Evolutionary conservation across 2,888 invertebrate species (phyloP).

Genomic region (Colletes collaris): DNA sequence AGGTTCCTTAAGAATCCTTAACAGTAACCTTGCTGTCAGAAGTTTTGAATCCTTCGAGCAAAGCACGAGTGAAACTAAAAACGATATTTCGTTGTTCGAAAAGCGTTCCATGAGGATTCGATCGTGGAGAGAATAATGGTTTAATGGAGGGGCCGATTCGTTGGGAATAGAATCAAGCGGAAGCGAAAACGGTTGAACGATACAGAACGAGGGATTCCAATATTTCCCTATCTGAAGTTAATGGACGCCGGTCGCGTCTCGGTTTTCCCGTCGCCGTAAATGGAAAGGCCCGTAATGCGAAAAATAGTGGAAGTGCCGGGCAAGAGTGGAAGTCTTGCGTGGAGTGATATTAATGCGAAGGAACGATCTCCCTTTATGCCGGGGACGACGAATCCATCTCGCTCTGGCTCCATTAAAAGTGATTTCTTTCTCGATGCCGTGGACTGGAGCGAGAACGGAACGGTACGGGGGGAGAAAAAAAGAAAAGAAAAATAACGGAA

Average conservation of each 20-base stretch:
- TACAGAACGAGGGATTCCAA: constrained; percentile 56
- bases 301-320: constrained; percentile 58
- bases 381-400: constrained; percentile 45
- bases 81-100: constrained; percentile 1
- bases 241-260: constrained; percentile 59
- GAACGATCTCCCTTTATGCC: constrained; percentile 64
- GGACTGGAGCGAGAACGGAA: neutral
- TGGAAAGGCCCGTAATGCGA: constrained; percentile 62
- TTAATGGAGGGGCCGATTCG: neutral
- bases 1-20: no score
- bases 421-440: constrained; percentile 49
- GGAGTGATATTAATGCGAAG: constrained; percentile 68
- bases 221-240: constrained; percentile 59
- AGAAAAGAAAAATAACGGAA: neutral
- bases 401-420: constrained; percentile 61
- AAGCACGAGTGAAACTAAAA: neutral
- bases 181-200: constrained; percentile 30
- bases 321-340: constrained; percentile 52
- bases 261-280: constrained; percentile 54
- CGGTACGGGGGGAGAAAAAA: neutral
- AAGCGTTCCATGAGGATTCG: neutral
- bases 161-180: constrained; percentile 4
- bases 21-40: no score
- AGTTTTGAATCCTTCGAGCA: no score
- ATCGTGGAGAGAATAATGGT: constrained; percentile 3